These are phyloP conservation scores for Drosophila affinis DNA, from an alignment of 2,888 invertebrate species.

Conservation along the genomic window DNA sequence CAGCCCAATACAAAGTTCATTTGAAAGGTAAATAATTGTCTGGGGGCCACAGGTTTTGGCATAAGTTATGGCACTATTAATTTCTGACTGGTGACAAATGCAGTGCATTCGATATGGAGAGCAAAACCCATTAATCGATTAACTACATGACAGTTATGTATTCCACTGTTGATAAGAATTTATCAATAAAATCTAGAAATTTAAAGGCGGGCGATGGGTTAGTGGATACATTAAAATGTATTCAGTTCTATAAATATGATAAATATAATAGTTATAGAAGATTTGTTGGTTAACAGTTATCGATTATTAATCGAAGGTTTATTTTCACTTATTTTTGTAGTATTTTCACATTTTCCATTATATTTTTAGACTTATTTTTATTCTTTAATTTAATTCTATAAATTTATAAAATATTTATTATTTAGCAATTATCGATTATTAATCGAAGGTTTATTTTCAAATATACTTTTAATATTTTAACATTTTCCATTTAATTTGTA, in stretches of 20 bases:
- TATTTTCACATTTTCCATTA: too few species aligned
- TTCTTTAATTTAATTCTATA: too few species aligned
- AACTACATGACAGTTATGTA: slow-evolving; percentile 34
- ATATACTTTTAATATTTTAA: too few species aligned
- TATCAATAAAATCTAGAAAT: neutral
- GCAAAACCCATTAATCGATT: slow-evolving; percentile 35
- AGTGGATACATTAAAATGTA: too few species aligned
- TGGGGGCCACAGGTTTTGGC: slow-evolving; percentile 29
- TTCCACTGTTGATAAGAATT: slow-evolving; percentile 8
- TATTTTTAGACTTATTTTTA: too few species aligned
- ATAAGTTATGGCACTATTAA: slow-evolving; percentile 41
- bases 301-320: too few species aligned
- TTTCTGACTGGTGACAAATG: slow-evolving; percentile 22
- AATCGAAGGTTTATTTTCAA: too few species aligned
- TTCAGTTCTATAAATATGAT: neutral
- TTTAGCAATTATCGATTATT: too few species aligned
- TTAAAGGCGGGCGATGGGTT: neutral
- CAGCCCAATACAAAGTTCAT: neutral
- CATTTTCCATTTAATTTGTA: too few species aligned
- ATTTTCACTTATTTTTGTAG: too few species aligned
- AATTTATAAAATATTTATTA: neutral
- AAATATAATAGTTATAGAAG: neutral
- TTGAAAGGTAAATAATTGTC: slow-evolving; percentile 20
- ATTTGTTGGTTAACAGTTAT: too few species aligned
- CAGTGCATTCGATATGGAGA: slow-evolving; percentile 31